Evolutionary conservation across 2,888 invertebrate genomes (phyloP), one percentile per base, ranked within the genome.

Genomic region (Epinotia bilunana): DNA sequence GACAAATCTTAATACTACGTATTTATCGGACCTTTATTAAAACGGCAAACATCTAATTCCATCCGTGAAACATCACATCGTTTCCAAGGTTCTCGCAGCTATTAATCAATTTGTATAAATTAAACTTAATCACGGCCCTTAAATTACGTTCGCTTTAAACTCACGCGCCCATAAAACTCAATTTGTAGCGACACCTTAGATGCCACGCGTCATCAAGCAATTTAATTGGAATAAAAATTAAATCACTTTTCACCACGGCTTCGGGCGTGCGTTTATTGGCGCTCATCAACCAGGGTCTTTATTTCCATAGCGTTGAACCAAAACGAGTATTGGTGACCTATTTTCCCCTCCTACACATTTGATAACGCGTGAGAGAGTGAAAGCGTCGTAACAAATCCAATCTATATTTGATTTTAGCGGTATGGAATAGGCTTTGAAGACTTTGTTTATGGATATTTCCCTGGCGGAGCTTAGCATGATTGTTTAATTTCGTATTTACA

Each of bases 381-480:
- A 53, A n/a, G 53, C n/a, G 53, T n/a, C n/a, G 7, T 53, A n/a
- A 53, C 7, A 53, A 53, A 53, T 53, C 13, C 53, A 53, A 53
- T n/a, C n/a, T n/a, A 53, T n/a, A 53, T 53, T 53, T 4, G 13
- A 53, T 53, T n/a, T 53, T n/a, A 53, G 53, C 53, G 53, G n/a
- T 53, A 53, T n/a, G 53, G 53, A 16, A 53, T 13, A 49, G 1
- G 53, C 53, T 6, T 77, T 79, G 67, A 78, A 78, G 74, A 76
- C 80, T 77, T 78, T 80, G 80, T 80, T 80, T 81, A 81, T 80
- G 80, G 78, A 77, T 79, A 79, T 79, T 76, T 75, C 76, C 74
- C 77, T 79, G 49, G 57, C 16, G 72, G 55, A 28, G 6, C 57
- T 64, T 64, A 72, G 64, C 46, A 46, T 65, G 72, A 63, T 58